Conservation (phyloP, 2,888 invertebrate species). For the Agrochola macilenta region DNA sequence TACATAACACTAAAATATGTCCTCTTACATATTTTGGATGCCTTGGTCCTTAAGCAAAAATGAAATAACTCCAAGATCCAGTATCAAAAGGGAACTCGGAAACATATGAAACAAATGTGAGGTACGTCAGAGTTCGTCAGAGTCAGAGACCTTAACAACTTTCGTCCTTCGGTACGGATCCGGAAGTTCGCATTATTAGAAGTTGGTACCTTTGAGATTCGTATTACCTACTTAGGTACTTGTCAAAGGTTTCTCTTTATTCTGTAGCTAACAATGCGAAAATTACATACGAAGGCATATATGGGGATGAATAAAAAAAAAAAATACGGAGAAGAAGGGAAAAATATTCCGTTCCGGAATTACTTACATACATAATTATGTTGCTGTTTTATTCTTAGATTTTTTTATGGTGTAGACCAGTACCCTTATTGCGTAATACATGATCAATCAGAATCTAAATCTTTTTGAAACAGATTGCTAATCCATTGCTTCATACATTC, state of each 20-base stretch:
- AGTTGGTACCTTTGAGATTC: slow-evolving; percentile 19
- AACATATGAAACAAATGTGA: not conserved
- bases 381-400: not conserved
- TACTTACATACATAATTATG: not conserved
- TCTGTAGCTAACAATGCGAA: slow-evolving; percentile 30
- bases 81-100: not conserved
- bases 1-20: too few relatives aligned
- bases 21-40: too few relatives aligned
- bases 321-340: not conserved
- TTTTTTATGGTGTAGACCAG: not conserved
- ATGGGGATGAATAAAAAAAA: slow-evolving; percentile 19
- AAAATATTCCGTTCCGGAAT: not conserved
- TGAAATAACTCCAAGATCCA: not conserved
- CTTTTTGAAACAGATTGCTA: too few relatives aligned
- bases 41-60: not conserved
- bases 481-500: too few relatives aligned
- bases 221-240: slow-evolving; percentile 1
- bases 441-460: too few relatives aligned
- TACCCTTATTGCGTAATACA: too few relatives aligned
- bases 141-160: slow-evolving; percentile 11
- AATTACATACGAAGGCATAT: slow-evolving; percentile 6
- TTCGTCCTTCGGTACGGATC: slow-evolving; percentile 19
- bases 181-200: slow-evolving; percentile 25
- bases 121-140: not conserved
- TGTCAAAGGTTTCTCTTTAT: slow-evolving; percentile 14